phyloP scores from a whole-genome alignment of 1,140 invertebrate species.

The Caerostris extrusa region DNA sequence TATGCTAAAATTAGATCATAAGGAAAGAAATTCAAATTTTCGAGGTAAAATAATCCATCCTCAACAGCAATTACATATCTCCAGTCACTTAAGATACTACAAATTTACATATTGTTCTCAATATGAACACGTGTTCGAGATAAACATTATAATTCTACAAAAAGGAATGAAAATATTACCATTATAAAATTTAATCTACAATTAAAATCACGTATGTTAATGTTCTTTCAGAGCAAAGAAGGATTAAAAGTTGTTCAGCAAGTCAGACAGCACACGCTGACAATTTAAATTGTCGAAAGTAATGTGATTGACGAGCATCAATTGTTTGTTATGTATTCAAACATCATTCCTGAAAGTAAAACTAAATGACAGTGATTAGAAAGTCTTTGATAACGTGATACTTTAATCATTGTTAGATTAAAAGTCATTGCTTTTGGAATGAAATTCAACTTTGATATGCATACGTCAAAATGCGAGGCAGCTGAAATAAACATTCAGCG shows the following conservation, averaged over 20 bases:
- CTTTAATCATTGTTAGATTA: too few relatives aligned
- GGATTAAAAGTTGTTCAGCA: neutral
- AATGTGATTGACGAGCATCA: neutral
- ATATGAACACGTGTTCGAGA: neutral
- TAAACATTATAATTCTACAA: neutral
- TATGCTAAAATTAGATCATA: neutral
- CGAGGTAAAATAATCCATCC: neutral
- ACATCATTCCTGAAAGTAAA: neutral
- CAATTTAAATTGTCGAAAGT: neutral
- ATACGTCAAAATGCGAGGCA: too few relatives aligned
- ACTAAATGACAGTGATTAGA: neutral
- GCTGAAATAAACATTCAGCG: too few relatives aligned
- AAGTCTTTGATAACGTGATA: neutral
- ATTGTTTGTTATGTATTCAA: neutral
- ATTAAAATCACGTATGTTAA: neutral
- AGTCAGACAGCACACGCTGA: neutral
- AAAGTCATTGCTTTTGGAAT: too few relatives aligned
- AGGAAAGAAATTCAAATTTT: constrained; percentile 19
- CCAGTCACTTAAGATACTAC: neutral
- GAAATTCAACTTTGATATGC: too few relatives aligned
- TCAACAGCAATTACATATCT: neutral
- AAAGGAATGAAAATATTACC: neutral
- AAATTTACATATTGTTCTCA: neutral
- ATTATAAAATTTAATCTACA: neutral
- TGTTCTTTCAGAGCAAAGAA: neutral